These are phyloP conservation scores for Drosophila nigrodunni DNA, from an alignment of 1,140 invertebrate genomes.

Conservation along the genomic window DNA sequence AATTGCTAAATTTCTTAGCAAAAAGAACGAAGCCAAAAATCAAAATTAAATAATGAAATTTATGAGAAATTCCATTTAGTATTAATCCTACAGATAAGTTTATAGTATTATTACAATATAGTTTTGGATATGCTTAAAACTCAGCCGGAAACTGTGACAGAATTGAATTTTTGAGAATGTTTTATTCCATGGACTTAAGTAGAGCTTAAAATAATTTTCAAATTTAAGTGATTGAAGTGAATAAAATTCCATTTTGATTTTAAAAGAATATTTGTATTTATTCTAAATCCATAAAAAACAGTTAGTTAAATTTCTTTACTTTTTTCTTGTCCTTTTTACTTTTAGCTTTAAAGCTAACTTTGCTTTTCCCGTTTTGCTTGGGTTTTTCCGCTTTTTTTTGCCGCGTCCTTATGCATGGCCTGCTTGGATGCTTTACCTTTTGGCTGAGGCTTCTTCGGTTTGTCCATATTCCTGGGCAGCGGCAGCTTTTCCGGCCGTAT, in stretches of 20 bases:
- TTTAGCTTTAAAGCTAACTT: slow-evolving; percentile 1
- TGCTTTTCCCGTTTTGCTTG: slow-evolving; percentile 6
- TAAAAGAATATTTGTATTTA: neutral
- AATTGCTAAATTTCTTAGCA: neutral
- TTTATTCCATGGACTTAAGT: neutral
- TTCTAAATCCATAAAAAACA: neutral
- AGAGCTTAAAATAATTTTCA: neutral
- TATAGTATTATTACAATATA: slow-evolving; percentile 6
- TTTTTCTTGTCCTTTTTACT: slow-evolving; percentile 16
- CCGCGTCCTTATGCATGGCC: neutral
- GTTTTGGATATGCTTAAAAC: neutral
- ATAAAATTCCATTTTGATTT: neutral
- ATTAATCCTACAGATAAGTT: too few relatives aligned
- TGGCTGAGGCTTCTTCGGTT: slow-evolving; percentile 3
- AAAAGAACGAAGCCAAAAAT: neutral
- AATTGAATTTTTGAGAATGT: neutral
- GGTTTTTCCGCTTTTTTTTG: neutral
- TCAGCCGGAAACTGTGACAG: slow-evolving; percentile 5
- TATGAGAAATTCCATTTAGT: too few relatives aligned
- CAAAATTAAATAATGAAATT: neutral
- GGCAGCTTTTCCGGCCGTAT: slow-evolving; percentile 64
- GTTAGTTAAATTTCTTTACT: neutral
- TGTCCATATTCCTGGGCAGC: slow-evolving; percentile 21
- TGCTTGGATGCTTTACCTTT: neutral
- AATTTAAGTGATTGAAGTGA: neutral